A percentile compares a stretch with the other conserved stretches of the same genome.
phyloP scores from a whole-genome alignment of 2,113 vertebrate genomes.

The Erythrocercus mccallii region DNA sequence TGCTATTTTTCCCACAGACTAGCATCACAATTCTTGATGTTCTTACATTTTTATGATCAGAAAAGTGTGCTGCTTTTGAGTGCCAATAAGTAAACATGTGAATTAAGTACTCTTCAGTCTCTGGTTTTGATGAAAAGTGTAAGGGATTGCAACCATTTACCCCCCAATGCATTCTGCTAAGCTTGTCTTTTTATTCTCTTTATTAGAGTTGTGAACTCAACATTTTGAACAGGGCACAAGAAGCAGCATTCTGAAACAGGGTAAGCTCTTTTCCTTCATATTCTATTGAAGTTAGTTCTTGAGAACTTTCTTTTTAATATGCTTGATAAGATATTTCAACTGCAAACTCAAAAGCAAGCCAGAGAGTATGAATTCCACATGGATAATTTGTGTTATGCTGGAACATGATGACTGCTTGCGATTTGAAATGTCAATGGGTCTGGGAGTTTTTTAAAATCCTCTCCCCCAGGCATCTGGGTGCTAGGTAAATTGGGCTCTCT shows the following conservation, averaged over 20 bases:
- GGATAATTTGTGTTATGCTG: background rate
- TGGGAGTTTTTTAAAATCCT: background rate
- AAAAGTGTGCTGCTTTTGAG: background rate
- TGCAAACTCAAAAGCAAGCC: background rate
- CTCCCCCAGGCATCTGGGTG: accelerated
- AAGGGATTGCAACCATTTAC: background rate
- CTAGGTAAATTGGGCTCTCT: too few relatives aligned
- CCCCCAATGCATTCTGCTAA: background rate
- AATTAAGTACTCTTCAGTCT: background rate
- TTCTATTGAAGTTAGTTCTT: background rate
- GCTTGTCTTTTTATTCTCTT: background rate
- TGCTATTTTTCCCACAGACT: background rate
- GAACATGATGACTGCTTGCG: background rate
- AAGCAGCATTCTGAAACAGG: background rate
- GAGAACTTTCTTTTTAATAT: background rate
- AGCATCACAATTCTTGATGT: background rate
- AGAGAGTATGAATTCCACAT: background rate
- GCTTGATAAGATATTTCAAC: background rate
- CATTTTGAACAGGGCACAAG: background rate
- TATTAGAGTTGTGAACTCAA: background rate
- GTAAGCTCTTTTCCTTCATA: background rate
- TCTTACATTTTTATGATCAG: background rate
- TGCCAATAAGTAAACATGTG: background rate
- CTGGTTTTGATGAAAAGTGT: background rate
- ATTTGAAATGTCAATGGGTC: background rate